Base-by-base conservation (phyloP, 2,113 vertebrate genomes). In the Gnathonemus longibarbis region DNA sequence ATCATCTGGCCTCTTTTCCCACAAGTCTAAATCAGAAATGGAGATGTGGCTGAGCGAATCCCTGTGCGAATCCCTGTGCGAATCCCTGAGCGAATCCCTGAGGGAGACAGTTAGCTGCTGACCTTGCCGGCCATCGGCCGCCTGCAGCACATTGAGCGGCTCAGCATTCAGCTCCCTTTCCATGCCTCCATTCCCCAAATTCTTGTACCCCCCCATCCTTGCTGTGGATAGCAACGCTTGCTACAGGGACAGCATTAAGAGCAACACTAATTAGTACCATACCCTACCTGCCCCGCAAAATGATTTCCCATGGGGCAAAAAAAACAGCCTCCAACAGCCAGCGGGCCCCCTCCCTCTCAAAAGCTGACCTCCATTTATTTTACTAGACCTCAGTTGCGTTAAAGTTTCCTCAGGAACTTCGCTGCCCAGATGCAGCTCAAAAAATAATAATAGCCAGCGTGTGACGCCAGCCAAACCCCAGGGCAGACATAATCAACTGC, bases 351-450 rank as follows among this genome's bases (percentile, higher is more conserved):
- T 46, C 35, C 35, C 42, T 84, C 45, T 46, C 48, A 52, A 53
- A 87, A 39, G 15, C 85, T 15, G 24, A 87, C 13, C 85, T 15
- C 50, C 85, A 24, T 87, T 56, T 87, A 56, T 87, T 87, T 53
- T 19, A 50, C 17, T 35, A 53, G n/a, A 53, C 49, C 6, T 53
- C 27, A 17, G 27, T 58, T 10, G 83, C 84, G 89, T 91, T 88
- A 91, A 49, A 49, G 70, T 91, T 91, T 86, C 89, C 89, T 88
- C 62, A 85, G 46, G 15, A 88, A 88, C 85, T 50, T 13, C 4
- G 27, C 35, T 35, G 52, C 24, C 88, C 66, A 77, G 50, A 91
- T 84, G 87, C 49, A 21, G 70, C 31, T 56, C 27, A 39, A 87
- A 87, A 77, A 56, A 56, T 56, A 87, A 58, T 87, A 53, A 35